phyloP scores from a whole-genome alignment of 2,888 invertebrate genomes.

The Lasioglossum pauxillum region DNA sequence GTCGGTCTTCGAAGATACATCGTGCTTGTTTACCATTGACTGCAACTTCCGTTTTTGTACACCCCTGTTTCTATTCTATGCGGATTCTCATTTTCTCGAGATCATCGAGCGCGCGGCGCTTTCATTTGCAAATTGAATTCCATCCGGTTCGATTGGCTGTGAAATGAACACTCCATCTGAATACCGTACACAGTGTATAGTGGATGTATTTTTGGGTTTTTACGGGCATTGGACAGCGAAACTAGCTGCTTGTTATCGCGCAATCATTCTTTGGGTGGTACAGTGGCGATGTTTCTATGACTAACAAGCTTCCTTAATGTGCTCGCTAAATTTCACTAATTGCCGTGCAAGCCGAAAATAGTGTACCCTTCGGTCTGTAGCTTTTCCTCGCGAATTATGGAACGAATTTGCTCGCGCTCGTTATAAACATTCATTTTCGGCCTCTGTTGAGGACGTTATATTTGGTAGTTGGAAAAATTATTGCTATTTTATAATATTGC shows the following conservation, averaged over 20 bases:
- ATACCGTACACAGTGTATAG: neutral
- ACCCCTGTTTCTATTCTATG: neutral
- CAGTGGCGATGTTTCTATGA: neutral
- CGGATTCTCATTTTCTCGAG: neutral
- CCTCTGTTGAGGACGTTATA: neutral
- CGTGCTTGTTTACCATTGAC: neutral
- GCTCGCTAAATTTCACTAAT: neutral
- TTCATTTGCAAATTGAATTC: constrained; percentile 3
- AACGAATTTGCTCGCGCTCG: neutral
- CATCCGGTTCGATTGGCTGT: neutral
- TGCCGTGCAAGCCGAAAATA: neutral
- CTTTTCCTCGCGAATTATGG: neutral
- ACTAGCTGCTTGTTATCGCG: neutral
- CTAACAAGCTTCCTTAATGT: neutral
- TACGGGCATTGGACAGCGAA: neutral
- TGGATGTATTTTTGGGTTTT: neutral
- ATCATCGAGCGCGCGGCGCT: neutral
- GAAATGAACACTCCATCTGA: constrained; percentile 4
- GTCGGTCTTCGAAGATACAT: neutral
- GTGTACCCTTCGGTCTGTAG: neutral
- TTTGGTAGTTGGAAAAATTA: neutral
- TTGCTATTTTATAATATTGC: neutral
- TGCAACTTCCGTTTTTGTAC: neutral
- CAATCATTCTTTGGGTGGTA: neutral
- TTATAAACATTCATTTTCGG: neutral